Conservation (phyloP, 2,797 vertebrate genomes). For the Rhinophrynus dorsalis region DNA sequence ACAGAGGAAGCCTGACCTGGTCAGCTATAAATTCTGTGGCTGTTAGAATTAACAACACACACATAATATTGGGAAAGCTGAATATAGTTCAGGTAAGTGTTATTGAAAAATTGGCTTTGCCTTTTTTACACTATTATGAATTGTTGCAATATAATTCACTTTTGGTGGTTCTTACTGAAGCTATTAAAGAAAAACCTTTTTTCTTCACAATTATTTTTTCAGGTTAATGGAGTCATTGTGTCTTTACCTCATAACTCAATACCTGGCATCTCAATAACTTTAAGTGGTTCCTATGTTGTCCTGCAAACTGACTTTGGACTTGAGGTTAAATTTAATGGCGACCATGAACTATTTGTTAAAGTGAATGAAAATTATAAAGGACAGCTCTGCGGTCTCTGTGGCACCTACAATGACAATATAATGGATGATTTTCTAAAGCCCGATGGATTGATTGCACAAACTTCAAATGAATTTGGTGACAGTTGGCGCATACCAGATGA, state of each 20-base stretch:
- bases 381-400: conserved; percentile 78
- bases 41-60: conserved; percentile 62
- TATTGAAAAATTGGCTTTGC: no score
- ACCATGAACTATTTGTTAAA: conserved; percentile 74
- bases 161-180: no score
- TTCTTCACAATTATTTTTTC: no score
- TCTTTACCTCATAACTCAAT: conserved; percentile 69
- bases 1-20: conserved; percentile 59
- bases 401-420: conserved; percentile 73
- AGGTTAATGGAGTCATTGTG: conserved; percentile 69
- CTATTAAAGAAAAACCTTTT: no score
- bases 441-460: conserved; percentile 59
- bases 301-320: conserved; percentile 74
- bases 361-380: conserved; percentile 75
- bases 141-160: no score
- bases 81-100: conserved; percentile 66
- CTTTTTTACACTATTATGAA: no score
- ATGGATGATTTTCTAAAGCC: conserved; percentile 77
- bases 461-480: conserved; percentile 71
- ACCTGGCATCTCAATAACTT: conserved; percentile 53
- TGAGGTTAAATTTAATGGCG: conserved; percentile 69
- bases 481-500: conserved; percentile 72
- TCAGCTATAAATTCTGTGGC: conserved; percentile 74
- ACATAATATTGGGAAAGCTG: conserved; percentile 67
- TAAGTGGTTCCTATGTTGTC: conserved; percentile 54